These are phyloP conservation scores for Eurytoma californica DNA, from an alignment of 2,888 invertebrate species.

Conservation along the genomic window DNA sequence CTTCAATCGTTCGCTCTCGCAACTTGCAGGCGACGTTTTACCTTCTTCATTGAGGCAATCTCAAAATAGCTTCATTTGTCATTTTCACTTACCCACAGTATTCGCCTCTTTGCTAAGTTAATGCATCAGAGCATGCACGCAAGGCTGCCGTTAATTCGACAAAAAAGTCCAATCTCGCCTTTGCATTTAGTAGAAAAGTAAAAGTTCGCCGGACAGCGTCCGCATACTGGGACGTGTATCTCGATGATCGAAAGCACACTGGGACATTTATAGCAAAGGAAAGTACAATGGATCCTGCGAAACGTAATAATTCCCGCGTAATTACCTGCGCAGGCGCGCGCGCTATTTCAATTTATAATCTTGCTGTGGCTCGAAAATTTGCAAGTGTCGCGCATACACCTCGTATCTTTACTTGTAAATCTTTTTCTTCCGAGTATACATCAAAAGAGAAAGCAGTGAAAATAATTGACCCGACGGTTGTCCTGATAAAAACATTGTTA, in stretches of 20 bases:
- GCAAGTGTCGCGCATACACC: neutral
- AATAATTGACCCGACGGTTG: conserved; percentile 26
- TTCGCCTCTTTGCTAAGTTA: no score
- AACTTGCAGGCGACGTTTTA: conserved; percentile 5
- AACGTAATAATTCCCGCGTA: conserved; percentile 11
- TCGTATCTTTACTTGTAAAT: neutral
- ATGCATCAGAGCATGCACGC: no score
- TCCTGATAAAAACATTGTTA: conserved; percentile 5
- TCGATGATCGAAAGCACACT: conserved; percentile 33
- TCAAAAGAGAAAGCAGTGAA: conserved; percentile 26
- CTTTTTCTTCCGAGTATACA: neutral
- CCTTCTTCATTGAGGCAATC: conserved; percentile 15
- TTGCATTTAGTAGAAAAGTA: conserved; percentile 34
- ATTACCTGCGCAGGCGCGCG: conserved; percentile 11
- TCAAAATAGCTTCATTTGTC: conserved; percentile 20
- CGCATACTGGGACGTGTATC: conserved; percentile 16
- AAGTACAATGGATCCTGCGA: conserved; percentile 37
- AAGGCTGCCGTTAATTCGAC: no score
- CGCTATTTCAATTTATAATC: conserved; percentile 31
- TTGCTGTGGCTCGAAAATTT: conserved; percentile 17
- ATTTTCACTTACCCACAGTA: neutral
- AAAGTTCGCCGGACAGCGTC: conserved; percentile 12
- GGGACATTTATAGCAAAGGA: conserved; percentile 37
- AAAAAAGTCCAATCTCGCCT: no score
- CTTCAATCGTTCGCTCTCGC: neutral